Evolutionary conservation across 2,888 invertebrate species (phyloP), one percentile per base, ranked within the genome.

Genomic region (Chrysolina oricalcia): DNA sequence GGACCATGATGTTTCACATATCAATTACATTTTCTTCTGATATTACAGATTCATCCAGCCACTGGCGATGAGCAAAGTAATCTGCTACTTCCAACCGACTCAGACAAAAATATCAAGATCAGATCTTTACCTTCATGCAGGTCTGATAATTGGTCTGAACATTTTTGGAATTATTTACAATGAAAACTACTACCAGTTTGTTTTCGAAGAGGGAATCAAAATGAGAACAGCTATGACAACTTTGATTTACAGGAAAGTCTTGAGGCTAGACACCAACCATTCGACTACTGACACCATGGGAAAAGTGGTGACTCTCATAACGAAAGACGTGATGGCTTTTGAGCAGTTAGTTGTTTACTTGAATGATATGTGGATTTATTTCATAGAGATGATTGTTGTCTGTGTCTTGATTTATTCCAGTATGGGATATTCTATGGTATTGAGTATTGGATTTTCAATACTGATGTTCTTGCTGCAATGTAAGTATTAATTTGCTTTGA

Each of bases 361-460:
- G 3, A 97, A 98, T 88, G 98, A 97, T 87, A 90, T 98, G 43
- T 97, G 97, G 96, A 93, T 97, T 74, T 97, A 96, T 0, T 96
- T 97, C 0, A 86, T 96, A 23, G 95, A 97, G 83, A 94, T 96
- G 0, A 87, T 94, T 67, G 92, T 96, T 78, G 93, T 96, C 76
- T 93, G 95, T 1, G 93, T 92, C 86, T 92, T 98, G 73, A 93
- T 97, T 91, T 95, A 93, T 83, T 76, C 77, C 19, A 84, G 90
- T 88, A 90, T 92, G 80, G 91, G 90, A n/a, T 81, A 89, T n/a
- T 81, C 91, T 0, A 89, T 91, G 5, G 85, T 91, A 53, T 88
- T 90, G 77, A 92, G 92, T 10, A 90, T 92, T 27, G 89, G 89
- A 27, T 89, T 91, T 71, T 88, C 92, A 82, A 81, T 90, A 1